Evolutionary conservation across 2,797 vertebrate species (phyloP), one percentile per base, ranked within the genome.

Genomic region (Mormyrops attenuatus): DNA sequence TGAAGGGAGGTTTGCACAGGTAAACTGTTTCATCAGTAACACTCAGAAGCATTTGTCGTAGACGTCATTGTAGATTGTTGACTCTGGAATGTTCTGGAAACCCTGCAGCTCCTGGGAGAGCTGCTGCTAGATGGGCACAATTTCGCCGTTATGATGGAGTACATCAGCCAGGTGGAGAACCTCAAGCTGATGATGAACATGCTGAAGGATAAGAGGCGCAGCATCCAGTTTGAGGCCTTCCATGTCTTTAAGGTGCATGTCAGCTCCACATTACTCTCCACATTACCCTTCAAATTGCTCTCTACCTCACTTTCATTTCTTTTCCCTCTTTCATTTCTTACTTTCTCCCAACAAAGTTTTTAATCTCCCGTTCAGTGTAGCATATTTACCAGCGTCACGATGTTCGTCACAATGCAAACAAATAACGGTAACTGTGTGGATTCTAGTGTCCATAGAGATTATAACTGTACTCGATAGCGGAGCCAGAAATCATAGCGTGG

Each of bases 141-240:
- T 95, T 97, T 97, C 91, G 96, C 95, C 6, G 95, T 97, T 89
- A 97, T 97, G 96, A 96, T 94, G n/a, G 96, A 95, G 91, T 97
- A 96, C 94, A 97, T 97, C 93, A 96, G 96, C 85, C 95, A 95
- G 85, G 94, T 95, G 1, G 96, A 97, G 91, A 97, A 97, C 93
- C 90, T 97, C 91, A 97, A 97, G 92, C 95, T 97, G 90, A 97
- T 97, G 96, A 97, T 97, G 96, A 97, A 97, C 94, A 44, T 97
- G 93, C 92, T 97, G 1, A 93, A 95, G 92, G 96, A 96, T 93
- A 96, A 96, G 93, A 97, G 96, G 93, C 95, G 96, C 89, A 97
- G 96, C 92, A 97, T 96, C 93, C 96, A 97, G 92, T 97, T 97
- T 90, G 96, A 97, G 93, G 96, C 96, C 0, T 97, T 97, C 92